A percentile compares a stretch with the other conserved stretches of the same genome.
These are phyloP conservation scores for Tangara arthus DNA, from an alignment of 2,797 vertebrate species.

Conservation along the genomic window DNA sequence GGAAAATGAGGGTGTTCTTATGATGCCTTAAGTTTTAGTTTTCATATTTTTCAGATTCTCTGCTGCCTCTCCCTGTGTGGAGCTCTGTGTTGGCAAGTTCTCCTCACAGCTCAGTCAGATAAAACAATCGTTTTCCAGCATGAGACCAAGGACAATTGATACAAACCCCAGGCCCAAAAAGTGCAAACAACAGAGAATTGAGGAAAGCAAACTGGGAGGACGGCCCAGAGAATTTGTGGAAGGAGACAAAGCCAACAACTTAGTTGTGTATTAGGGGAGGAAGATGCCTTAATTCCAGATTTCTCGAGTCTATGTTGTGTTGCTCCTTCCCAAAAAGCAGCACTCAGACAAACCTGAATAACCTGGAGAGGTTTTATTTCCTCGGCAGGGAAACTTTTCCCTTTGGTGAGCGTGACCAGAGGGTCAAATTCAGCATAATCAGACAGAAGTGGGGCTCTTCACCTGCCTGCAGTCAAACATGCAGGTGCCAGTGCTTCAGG, in stretches of 20 bases:
- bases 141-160: too few species aligned
- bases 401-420: rapidly evolving
- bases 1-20: too few species aligned
- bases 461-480: background rate
- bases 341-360: background rate
- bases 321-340: background rate
- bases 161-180: too few species aligned
- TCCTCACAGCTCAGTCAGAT: too few species aligned
- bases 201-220: too few species aligned
- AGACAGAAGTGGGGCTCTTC: background rate
- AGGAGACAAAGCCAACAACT: background rate
- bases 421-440: background rate
- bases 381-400: background rate
- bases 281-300: background rate
- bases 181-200: too few species aligned
- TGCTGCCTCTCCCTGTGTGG: too few species aligned
- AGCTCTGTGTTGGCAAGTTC: too few species aligned
- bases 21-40: too few species aligned
- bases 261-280: rapidly evolving
- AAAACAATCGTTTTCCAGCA: too few species aligned
- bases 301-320: background rate
- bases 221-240: background rate
- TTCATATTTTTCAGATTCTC: too few species aligned
- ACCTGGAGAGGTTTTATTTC: background rate
- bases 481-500: background rate